Base-by-base conservation (phyloP, 2,113 vertebrate species). In the Sturnira hondurensis region DNA sequence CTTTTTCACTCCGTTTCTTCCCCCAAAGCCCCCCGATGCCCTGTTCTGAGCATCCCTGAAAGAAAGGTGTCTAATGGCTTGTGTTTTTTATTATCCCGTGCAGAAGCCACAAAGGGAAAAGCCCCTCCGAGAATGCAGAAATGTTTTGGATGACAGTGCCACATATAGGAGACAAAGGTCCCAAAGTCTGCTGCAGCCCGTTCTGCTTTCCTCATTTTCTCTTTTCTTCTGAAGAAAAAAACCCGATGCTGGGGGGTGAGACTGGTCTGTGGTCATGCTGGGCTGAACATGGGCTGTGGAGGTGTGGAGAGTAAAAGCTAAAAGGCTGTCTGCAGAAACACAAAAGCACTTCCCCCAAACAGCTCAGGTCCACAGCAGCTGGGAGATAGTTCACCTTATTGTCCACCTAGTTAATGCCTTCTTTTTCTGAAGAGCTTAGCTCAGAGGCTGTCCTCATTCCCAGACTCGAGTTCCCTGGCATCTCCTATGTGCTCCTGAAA, bases 211-310 rank as follows among this genome's bases (percentile, higher is more conserved):
- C 45, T 36, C 3, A 6, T 45, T 52, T 84, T 78, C 73, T 56
- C 12, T 87, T 93, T 73, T 11, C 52, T 89, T 65, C 52, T 33
- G 43, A 74, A 94, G n/a, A 93, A 58, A 93, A 93, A 96, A 95
- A 33, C 50, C 89, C 9, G 16, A 5, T n/a, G 73, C 52, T 96
- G 93, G 33, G 94, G 45, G n/a, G 74, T 86, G 22, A 87, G 26
- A 45, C 94, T 89, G 38, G 76, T 76, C 14, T 56, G 56, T 41
- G 67, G 70, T 71, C 58, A 65, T 3, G 7, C 11, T 7, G 54
- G 67, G n/a, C 12, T 89, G 16, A 96, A 45, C 43, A n/a, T 73
- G 86, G 36, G 3, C 7, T 33, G 70, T 67, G 31, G 74, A 71
- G 73, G 31, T 31, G 5, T 38, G 38, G 93, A 94, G 6, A 36